A percentile compares a stretch with the other conserved stretches of the same genome.
Evolutionary conservation across 2,888 invertebrate genomes (phyloP).

Genomic region (Hesperia comma): DNA sequence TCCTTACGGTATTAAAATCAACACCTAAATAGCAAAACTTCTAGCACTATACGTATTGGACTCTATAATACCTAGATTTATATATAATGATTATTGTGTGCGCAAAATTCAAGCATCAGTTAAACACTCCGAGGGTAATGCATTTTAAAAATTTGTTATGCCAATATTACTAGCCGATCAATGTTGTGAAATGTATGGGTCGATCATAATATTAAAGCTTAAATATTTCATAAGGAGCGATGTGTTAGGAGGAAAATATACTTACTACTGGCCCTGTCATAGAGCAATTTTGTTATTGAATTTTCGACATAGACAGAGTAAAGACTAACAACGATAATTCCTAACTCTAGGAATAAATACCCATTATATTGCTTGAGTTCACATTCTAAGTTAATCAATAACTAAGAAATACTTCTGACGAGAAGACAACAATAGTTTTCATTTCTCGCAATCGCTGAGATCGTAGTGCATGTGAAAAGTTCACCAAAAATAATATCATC

Average conservation of each 20-base stretch:
- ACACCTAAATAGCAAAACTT: constrained; percentile 33
- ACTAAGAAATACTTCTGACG: too few species aligned
- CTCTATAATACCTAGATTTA: constrained; percentile 23
- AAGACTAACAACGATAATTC: too few species aligned
- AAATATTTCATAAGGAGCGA: constrained; percentile 4
- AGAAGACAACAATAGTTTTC: neutral
- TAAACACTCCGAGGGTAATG: constrained; percentile 31
- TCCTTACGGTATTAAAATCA: constrained; percentile 26
- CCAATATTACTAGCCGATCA: constrained; percentile 4
- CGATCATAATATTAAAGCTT: constrained; percentile 16
- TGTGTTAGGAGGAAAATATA: neutral
- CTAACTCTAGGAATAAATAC: too few species aligned
- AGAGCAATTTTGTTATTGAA: too few species aligned
- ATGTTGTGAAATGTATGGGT: constrained; percentile 29
- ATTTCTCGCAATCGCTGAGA: neutral
- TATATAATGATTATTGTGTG: constrained; percentile 22
- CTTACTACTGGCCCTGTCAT: too few species aligned
- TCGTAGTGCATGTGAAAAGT: neutral
- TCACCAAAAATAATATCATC: constrained; percentile 5
- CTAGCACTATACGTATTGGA: constrained; percentile 32
- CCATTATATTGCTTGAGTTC: too few species aligned
- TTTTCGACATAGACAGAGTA: too few species aligned
- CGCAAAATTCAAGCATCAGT: constrained; percentile 20
- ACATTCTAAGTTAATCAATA: too few species aligned
- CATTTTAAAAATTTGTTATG: constrained; percentile 22